Conservation (phyloP, 2,113 vertebrate genomes). For the Cyrtonyx montezumae region DNA sequence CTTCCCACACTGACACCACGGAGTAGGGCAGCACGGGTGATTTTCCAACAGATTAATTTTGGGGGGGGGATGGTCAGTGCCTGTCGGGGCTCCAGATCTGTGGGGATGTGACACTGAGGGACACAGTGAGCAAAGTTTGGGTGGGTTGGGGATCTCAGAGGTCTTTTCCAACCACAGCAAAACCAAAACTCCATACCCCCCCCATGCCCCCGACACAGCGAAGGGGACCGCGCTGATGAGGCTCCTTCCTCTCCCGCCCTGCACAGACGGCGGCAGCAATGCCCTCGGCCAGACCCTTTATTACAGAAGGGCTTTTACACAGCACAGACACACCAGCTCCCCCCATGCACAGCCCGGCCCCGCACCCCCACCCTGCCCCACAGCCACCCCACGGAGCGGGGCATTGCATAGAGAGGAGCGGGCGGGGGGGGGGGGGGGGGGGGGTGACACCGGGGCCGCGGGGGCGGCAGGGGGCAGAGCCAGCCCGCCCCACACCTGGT, state of each 20-base stretch:
- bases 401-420: conserved; percentile 20
- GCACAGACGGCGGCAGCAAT: fast-evolving
- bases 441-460: too few relatives aligned
- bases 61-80: too few relatives aligned
- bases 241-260: fast-evolving
- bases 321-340: conserved; percentile 25
- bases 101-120: too few relatives aligned
- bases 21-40: not conserved
- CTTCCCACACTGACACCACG: not conserved
- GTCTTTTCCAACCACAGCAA: too few relatives aligned
- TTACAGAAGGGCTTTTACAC: conserved; percentile 16
- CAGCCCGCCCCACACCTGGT: conserved; percentile 30
- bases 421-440: too few relatives aligned
- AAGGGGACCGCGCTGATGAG: not conserved
- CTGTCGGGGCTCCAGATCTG: too few relatives aligned
- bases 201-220: too few relatives aligned
- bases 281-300: conserved; percentile 34
- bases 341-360: conserved; percentile 1
- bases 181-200: too few relatives aligned
- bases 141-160: too few relatives aligned
- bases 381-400: not conserved
- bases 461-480: not conserved
- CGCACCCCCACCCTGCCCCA: not conserved
- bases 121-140: too few relatives aligned
- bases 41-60: not conserved